A percentile compares a stretch with the other conserved stretches of the same genome.
phyloP scores from a whole-genome alignment of 2,888 invertebrate genomes.

The Dorcus parallelipipedus region DNA sequence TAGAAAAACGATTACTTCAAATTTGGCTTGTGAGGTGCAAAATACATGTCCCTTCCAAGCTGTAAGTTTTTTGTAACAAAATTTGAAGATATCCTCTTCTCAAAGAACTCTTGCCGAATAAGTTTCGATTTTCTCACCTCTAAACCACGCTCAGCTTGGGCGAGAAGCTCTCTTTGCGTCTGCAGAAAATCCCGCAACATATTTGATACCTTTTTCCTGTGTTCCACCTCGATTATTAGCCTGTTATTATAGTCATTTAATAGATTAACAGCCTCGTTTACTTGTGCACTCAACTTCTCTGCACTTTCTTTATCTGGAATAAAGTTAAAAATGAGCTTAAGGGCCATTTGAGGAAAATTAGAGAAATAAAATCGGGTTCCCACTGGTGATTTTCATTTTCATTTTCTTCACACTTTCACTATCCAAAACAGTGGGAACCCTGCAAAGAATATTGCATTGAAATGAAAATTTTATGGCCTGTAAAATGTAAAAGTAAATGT shows the following conservation, averaged over 20 bases:
- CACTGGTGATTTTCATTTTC: too few relatives aligned
- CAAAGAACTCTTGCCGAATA: background rate
- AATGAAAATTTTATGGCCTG: background rate
- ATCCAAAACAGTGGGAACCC: too few relatives aligned
- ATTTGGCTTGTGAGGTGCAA: background rate
- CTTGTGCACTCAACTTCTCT: conserved; percentile 72
- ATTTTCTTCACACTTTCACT: too few relatives aligned
- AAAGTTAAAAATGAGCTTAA: background rate
- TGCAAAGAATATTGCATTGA: too few relatives aligned
- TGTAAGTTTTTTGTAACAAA: background rate
- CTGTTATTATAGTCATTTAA: conserved; percentile 87
- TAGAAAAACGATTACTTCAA: too few relatives aligned
- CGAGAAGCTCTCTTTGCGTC: conserved; percentile 79
- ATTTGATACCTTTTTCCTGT: conserved; percentile 76
- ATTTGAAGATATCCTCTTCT: background rate
- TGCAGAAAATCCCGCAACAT: conserved; percentile 87
- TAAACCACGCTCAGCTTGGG: conserved; percentile 81
- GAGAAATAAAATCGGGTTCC: too few relatives aligned
- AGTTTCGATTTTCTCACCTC: conserved; percentile 59
- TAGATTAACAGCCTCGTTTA: conserved; percentile 83
- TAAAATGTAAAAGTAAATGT: conserved; percentile 1
- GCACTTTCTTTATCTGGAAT: conserved; percentile 73
- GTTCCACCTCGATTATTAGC: conserved; percentile 84
- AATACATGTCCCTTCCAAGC: background rate
- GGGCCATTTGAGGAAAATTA: too few relatives aligned